Evolutionary conservation across 2,797 vertebrate genomes (phyloP), one percentile per base, ranked within the genome.

Genomic region (Malacoctenus gilli): DNA sequence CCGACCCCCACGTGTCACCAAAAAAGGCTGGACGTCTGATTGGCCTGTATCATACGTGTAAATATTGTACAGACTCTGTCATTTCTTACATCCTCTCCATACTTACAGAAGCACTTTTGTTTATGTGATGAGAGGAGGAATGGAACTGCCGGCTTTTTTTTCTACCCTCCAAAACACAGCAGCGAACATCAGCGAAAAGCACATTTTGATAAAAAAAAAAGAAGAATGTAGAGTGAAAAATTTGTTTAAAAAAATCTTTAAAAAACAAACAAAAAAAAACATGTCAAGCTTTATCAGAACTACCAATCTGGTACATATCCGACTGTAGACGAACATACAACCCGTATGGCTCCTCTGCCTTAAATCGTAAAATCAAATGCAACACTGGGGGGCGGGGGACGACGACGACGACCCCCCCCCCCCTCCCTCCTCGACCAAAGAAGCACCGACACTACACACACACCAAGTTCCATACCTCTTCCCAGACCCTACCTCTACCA

Each of bases 401-500:
- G n/a, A n/a, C n/a, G n/a, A n/a, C n/a, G n/a, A n/a, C n/a, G n/a
- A n/a, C n/a, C n/a, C n/a, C n/a, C n/a, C n/a, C n/a, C n/a, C n/a
- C n/a, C n/a, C 40, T 49, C 51, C 75, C 84, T 79, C 88, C 86
- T 87, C 72, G 82, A 93, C 92, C 92, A 93, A 93, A 93, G 92
- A 93, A 39, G 54, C 48, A 70, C 55, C 23, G 35, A 84, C 70
- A 86, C 71, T 73, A 81, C 79, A 85, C 75, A 85, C 75, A 84
- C 77, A 71, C 62, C 2, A 53, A 87, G 85, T 90, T 90, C 88
- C 87, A 89, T 88, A 72, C 86, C 87, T 87, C 81, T 83, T 84
- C 78, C 75, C 85, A 65, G 77, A 71, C 81, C 85, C 82, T 86
- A 84, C 80, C 80, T 87, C 84, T 86, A 52, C 58, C 59, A 23